Conservation (phyloP, 2,797 vertebrate species). For the Enteromius treurensis region DNA sequence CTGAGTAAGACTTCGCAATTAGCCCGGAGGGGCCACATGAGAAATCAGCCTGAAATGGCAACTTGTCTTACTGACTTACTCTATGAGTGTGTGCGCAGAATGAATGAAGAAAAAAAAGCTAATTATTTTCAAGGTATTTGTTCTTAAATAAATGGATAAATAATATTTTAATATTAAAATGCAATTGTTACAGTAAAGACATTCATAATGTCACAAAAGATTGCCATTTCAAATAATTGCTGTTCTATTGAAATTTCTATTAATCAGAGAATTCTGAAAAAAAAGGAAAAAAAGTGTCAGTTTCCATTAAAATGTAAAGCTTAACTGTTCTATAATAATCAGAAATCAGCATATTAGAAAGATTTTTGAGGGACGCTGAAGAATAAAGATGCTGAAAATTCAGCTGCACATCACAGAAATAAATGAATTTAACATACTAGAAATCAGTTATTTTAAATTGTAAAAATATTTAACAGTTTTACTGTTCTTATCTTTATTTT, state of each 20-base stretch:
- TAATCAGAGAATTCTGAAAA: not conserved
- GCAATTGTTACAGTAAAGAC: not conserved
- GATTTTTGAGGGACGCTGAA: not conserved
- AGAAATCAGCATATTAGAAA: not conserved
- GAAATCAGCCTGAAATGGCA: constrained; percentile 54
- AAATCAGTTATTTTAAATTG: not conserved
- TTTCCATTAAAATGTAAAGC: no score
- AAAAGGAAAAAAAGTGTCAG: not conserved
- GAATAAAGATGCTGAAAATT: not conserved
- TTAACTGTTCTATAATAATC: not conserved
- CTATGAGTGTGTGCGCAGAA: constrained; percentile 23
- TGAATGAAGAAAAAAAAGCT: not conserved
- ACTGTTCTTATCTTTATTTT: not conserved
- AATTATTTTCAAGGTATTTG: not conserved
- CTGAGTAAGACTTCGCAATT: constrained; percentile 55
- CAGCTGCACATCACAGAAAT: not conserved
- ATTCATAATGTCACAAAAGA: not conserved
- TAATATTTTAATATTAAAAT: not conserved
- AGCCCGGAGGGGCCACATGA: constrained; percentile 49
- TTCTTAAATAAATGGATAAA: not conserved
- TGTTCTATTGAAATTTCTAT: not conserved
- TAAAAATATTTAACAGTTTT: not conserved
- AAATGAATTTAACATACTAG: not conserved
- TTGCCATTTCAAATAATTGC: not conserved
- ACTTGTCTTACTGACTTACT: constrained; percentile 23